phyloP scores from a whole-genome alignment of 2,113 vertebrate genomes.

The Elephantulus edwardii region DNA sequence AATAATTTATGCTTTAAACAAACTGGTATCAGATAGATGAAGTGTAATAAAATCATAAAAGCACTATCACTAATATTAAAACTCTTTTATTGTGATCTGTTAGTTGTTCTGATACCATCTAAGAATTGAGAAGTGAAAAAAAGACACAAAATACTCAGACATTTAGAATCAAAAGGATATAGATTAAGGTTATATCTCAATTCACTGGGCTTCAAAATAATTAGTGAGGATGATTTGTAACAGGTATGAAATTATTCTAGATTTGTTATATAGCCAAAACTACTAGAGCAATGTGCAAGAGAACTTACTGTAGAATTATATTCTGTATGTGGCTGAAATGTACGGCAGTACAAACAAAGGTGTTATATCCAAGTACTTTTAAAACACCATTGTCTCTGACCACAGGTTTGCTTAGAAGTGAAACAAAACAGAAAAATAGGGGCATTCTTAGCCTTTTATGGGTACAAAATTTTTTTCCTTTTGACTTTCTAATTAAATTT shows the following conservation, averaged over 20 bases:
- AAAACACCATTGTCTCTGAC: neutral
- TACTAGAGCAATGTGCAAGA: neutral
- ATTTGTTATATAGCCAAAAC: slow-evolving; percentile 14
- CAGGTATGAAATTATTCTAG: neutral
- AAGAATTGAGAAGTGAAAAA: slow-evolving; percentile 34
- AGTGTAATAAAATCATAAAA: no score
- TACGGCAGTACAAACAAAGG: neutral
- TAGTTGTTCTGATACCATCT: slow-evolving; percentile 26
- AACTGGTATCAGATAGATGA: neutral
- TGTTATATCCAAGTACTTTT: neutral
- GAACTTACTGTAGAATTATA: neutral
- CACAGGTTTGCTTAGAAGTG: neutral
- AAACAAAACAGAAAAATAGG: slow-evolving; percentile 40
- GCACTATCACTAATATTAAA: slow-evolving; percentile 8
- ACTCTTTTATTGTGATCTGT: neutral
- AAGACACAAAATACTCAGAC: slow-evolving; percentile 8
- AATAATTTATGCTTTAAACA: slow-evolving; percentile 8
- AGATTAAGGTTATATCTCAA: neutral
- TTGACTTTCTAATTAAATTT: slow-evolving; percentile 7
- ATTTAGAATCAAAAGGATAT: neutral
- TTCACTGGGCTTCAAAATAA: slow-evolving; percentile 20
- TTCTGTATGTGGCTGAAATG: neutral
- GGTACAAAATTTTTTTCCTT: neutral
- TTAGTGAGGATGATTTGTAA: slow-evolving; percentile 19
- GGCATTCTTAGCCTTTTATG: neutral